Percentiles rank a stretch among this genome's conserved stretches.
Evolutionary conservation across 2,888 invertebrate species (phyloP).

Genomic region (Ormyrus pomaceus): DNA sequence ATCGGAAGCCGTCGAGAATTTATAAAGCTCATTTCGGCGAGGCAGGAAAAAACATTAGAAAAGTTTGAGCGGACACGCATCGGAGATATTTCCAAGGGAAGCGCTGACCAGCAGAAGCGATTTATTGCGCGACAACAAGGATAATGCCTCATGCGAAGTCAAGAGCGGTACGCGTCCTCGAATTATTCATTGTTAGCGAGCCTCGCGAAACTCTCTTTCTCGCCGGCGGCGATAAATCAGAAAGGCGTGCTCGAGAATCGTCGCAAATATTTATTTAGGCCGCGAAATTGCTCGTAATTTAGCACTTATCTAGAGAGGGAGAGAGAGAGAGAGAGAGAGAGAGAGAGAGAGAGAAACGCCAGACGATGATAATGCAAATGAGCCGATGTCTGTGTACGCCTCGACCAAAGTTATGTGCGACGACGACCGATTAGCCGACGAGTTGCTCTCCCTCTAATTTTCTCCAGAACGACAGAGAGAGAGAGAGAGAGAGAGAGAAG

Average conservation of each 20-base stretch:
- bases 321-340: no score
- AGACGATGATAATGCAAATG: conserved; percentile 49
- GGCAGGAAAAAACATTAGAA: conserved; percentile 52
- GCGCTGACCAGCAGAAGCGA: conserved; percentile 33
- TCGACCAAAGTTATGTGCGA: not conserved
- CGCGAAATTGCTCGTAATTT: conserved; percentile 26
- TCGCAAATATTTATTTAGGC: conserved; percentile 61
- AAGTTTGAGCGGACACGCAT: conserved; percentile 45
- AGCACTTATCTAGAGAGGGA: conserved; percentile 22
- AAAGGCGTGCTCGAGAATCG: conserved; percentile 51
- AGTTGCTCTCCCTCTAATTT: conserved; percentile 28
- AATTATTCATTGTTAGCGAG: conserved; percentile 63
- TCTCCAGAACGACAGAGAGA: no score
- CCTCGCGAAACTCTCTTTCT: conserved; percentile 16
- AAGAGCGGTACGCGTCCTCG: conserved; percentile 55
- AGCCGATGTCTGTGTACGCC: conserved; percentile 14
- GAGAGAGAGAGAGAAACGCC: conserved; percentile 36
- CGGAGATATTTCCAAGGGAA: conserved; percentile 47
- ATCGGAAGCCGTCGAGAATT: conserved; percentile 30
- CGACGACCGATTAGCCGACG: conserved; percentile 32
- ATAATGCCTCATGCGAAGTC: conserved; percentile 61
- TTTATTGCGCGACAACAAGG: conserved; percentile 59
- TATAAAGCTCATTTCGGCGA: conserved; percentile 53
- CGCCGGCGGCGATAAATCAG: conserved; percentile 59
- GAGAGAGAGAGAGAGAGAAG: no score